phyloP scores from a whole-genome alignment of 2,113 vertebrate genomes.

The Chlorocebus sabaeus region DNA sequence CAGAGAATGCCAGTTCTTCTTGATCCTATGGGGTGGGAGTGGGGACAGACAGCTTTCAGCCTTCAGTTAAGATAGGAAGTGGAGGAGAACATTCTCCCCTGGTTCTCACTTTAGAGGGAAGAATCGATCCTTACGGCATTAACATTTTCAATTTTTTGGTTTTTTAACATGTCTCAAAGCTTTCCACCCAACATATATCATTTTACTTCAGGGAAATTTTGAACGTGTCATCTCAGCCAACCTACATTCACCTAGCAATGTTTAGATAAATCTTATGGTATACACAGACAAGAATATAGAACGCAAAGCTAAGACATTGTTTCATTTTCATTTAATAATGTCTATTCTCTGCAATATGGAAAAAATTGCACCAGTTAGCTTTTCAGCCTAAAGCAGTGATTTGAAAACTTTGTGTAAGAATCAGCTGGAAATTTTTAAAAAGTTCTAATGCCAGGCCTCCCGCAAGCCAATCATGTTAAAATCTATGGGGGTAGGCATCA shows the following conservation, averaged over 20 bases:
- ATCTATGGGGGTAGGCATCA: neutral
- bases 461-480: neutral
- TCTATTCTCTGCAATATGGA: neutral
- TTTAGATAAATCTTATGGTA: neutral
- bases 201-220: neutral
- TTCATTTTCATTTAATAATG: neutral
- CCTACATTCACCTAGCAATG: neutral
- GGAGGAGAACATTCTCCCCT: neutral
- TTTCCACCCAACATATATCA: neutral
- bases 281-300: neutral
- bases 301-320: neutral
- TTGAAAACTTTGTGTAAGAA: neutral
- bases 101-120: neutral
- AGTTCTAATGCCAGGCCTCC: neutral
- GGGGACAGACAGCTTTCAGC: neutral
- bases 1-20: neutral
- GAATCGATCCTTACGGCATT: neutral
- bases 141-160: neutral
- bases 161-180: neutral
- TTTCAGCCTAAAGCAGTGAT: neutral
- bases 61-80: neutral
- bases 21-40: neutral
- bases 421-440: neutral
- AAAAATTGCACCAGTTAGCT: neutral
- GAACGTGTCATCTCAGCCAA: neutral